Conservation (phyloP, 1,140 invertebrate genomes). For the Sycophaga agraensis region DNA sequence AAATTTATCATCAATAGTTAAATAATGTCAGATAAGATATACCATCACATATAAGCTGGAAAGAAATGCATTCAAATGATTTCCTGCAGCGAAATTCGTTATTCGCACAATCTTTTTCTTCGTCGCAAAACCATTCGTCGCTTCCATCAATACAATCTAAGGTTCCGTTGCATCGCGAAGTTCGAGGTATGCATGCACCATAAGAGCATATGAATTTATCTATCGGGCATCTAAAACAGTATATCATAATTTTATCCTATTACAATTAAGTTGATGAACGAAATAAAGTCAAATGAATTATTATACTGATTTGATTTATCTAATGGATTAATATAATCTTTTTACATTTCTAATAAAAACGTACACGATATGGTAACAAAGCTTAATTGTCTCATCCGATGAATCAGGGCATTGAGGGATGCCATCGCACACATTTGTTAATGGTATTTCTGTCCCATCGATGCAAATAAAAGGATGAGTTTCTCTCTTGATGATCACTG, state of each 20-base stretch:
- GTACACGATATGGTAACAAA: constrained; percentile 42
- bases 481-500: no score
- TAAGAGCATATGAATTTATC: constrained; percentile 58
- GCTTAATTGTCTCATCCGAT: constrained; percentile 65
- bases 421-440: constrained; percentile 71
- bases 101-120: constrained; percentile 31
- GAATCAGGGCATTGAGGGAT: constrained; percentile 75
- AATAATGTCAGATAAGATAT: background rate
- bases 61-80: constrained; percentile 34
- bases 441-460: constrained; percentile 53
- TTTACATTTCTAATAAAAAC: constrained; percentile 1
- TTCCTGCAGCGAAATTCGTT: constrained; percentile 35
- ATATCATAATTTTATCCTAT: background rate
- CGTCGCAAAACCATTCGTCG: constrained; percentile 56
- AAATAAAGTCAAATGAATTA: background rate
- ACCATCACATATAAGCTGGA: constrained; percentile 49
- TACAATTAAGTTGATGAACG: background rate
- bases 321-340: background rate
- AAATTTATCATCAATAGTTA: no score
- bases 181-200: constrained; percentile 58
- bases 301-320: background rate
- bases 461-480: constrained; percentile 34
- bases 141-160: constrained; percentile 62
- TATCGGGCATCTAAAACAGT: constrained; percentile 39
- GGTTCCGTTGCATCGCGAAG: constrained; percentile 60